Percentiles rank a stretch among this genome's conserved stretches.
Conservation (phyloP, 2,888 invertebrate species). For the Drosophila monieri region DNA sequence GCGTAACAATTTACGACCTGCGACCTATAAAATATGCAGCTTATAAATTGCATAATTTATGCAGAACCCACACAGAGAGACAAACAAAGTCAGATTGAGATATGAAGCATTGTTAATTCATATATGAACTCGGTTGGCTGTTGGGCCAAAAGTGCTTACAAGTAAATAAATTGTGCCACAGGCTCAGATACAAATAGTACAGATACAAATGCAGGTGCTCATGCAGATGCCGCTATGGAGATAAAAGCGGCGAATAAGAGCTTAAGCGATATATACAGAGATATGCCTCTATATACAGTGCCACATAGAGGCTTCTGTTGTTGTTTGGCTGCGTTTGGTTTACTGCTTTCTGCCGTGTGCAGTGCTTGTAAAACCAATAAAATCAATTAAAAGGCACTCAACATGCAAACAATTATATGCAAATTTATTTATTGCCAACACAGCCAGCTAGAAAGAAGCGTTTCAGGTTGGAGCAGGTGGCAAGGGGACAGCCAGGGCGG, state of each 20-base stretch:
- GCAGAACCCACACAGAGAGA: conserved; percentile 31
- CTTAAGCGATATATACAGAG: conserved; percentile 7
- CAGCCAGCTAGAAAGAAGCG: conserved; percentile 23
- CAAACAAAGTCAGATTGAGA: conserved; percentile 47
- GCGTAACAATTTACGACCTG: conserved; percentile 61
- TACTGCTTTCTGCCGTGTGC: conserved; percentile 42
- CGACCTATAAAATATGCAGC: conserved; percentile 65
- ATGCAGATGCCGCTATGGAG: conserved; percentile 1
- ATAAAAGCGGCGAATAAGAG: conserved; percentile 16
- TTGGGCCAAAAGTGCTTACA: conserved; percentile 43
- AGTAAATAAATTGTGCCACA: conserved; percentile 55
- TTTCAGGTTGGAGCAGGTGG: conserved; percentile 2
- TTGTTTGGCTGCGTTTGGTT: conserved; percentile 29
- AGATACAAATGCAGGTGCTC: conserved; percentile 10
- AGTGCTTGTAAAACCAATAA: conserved; percentile 69
- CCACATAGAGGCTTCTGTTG: neutral
- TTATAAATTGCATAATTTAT: conserved; percentile 73
- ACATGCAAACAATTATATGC: conserved; percentile 80
- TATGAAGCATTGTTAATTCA: conserved; percentile 48
- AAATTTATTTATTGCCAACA: conserved; percentile 64
- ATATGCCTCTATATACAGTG: conserved; percentile 6
- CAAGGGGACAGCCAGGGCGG: no score
- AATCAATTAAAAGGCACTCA: conserved; percentile 79
- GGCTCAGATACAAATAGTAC: conserved; percentile 11
- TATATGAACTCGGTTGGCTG: conserved; percentile 35